A percentile compares a stretch with the other conserved stretches of the same genome.
phyloP scores from a whole-genome alignment of 1,140 invertebrate species.

The Drosophila melanogaster region Release_6_plus_ISO1_MT NT_033777.3:21252001-21252500 shows the following conservation, averaged over 20 bases:
- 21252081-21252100: constrained; percentile 63
- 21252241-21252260: constrained; percentile 21
- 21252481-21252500: constrained; percentile 83
- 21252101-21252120: constrained; percentile 59
- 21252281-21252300: constrained; percentile 2
- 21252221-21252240: constrained; percentile 12
- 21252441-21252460: constrained; percentile 23
- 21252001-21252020: constrained; percentile 10
- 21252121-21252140: constrained; percentile 16
- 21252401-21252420: constrained; percentile 24
- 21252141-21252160: constrained; percentile 8
- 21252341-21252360: constrained; percentile 10
- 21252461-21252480: constrained; percentile 48
- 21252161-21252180: constrained; percentile 16
- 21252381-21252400: constrained; percentile 16
- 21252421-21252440: constrained; percentile 60
- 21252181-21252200: constrained; percentile 6
- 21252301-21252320: constrained; percentile 32
- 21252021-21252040: constrained; percentile 20
- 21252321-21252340: constrained; percentile 25
- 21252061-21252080: constrained; percentile 54
- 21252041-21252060: constrained; percentile 36
- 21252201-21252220: background rate
- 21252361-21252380: constrained; percentile 35
- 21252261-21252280: constrained; percentile 17